Conservation (phyloP, 2,113 vertebrate genomes). For the Galbula dea region DNA sequence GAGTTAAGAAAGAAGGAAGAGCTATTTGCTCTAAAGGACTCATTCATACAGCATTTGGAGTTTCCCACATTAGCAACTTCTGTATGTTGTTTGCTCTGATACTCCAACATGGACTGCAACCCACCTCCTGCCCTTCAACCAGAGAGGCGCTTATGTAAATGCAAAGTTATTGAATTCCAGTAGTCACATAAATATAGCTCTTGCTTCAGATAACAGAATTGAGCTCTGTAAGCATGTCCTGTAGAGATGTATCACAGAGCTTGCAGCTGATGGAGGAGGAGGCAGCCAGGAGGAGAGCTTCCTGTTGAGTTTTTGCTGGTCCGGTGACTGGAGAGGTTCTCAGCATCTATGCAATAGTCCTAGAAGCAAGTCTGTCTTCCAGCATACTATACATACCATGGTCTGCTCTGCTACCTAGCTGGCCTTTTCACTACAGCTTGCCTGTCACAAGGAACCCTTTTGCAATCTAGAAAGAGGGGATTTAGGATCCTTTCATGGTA, state of each 20-base stretch:
- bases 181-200: background rate
- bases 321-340: background rate
- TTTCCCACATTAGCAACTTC: background rate
- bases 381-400: accelerated
- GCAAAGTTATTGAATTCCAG: background rate
- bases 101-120: accelerated
- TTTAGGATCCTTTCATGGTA: background rate
- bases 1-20: background rate
- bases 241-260: background rate
- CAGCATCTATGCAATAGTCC: background rate
- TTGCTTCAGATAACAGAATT: background rate
- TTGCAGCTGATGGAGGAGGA: background rate
- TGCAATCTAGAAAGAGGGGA: accelerated
- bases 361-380: background rate
- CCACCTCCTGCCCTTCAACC: background rate
- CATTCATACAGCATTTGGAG: background rate
- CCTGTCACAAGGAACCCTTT: accelerated
- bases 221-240: background rate
- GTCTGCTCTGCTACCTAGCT: accelerated
- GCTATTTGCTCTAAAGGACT: background rate
- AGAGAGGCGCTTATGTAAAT: accelerated
- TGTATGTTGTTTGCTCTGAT: background rate
- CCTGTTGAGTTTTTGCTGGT: background rate
- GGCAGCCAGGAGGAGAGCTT: background rate
- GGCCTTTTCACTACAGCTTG: background rate